Evolutionary conservation across 1,140 invertebrate genomes (phyloP), one percentile per base, ranked within the genome.

Genomic region (Drosophila paulistorum): DNA sequence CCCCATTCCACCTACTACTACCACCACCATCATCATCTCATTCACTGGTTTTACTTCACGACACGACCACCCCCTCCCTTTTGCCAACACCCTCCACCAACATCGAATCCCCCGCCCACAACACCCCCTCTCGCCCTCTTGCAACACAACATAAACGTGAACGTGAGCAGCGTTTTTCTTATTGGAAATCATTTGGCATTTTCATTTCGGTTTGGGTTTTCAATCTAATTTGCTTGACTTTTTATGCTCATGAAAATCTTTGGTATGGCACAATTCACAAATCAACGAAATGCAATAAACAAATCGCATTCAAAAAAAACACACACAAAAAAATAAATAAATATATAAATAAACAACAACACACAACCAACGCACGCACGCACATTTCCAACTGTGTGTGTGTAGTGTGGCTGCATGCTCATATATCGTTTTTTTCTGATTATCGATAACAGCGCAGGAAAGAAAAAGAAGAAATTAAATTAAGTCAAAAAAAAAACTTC

Each of bases 271-370:
- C 45, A 51, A 51, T 20, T 51, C 45, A 51, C 45, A 51, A 51
- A 51, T 51, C 45, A 51, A 51, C 45, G 17, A 51, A 51, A 73
- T 39, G 69, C 58, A 61, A 75, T 75, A 75, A 75, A 75, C 72
- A 75, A 75, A 75, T 75, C 73, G 75, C 72, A 75, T 41, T 39
- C 10, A 39, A 11, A 39, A 13, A 39, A 75, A 75, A 75, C 9
- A 37, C 7, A 66, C 69, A 75, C 30, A 68, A 75, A 75, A 48
- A 75, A 75, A 75, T 68, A 75, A 11, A 51, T 14, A 51, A 23
- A 51, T 23, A 51, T 51, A 51, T 51, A 51, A 51, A 51, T 51
- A 51, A 51, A 51, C 45, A 51, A 51, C 45, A 51, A 51, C 45
- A 51, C 45, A 51, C 45, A 67, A 58, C 64, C n/a, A 75, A 74